phyloP scores from a whole-genome alignment of 2,113 vertebrate species.

The Apodemus speciosus region DNA sequence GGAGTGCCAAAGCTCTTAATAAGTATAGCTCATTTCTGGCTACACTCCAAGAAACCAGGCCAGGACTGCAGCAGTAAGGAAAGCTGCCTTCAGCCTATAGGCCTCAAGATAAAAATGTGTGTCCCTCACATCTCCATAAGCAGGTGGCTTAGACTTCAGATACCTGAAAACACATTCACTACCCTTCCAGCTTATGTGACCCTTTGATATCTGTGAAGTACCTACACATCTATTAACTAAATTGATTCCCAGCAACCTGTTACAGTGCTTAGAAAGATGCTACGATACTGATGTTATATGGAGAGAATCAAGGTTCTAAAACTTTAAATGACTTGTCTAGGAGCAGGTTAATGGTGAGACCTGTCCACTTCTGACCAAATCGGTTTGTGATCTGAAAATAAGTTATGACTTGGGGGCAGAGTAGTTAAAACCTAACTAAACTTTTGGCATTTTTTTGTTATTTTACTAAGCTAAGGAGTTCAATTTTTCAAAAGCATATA shows the following conservation, averaged over 20 bases:
- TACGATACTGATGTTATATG: not conserved
- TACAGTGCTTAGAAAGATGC: not conserved
- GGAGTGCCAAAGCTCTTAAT: slow-evolving; percentile 55
- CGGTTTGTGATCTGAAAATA: not conserved
- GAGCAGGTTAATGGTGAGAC: slow-evolving; percentile 1
- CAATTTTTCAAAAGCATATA: not conserved
- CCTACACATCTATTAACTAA: not conserved
- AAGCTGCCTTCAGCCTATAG: slow-evolving; percentile 7
- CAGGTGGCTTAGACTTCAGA: not conserved
- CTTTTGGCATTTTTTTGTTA: not conserved
- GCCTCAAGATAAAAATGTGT: not conserved
- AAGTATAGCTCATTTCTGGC: slow-evolving; percentile 43
- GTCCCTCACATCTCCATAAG: not conserved
- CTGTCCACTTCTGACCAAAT: slow-evolving; percentile 38
- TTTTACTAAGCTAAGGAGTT: not conserved
- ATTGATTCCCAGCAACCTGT: not conserved
- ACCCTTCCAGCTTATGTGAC: not conserved
- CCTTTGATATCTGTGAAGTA: not conserved
- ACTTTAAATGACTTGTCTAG: not conserved
- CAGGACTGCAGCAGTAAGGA: not conserved
- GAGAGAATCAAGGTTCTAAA: not conserved
- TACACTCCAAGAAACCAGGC: slow-evolving; percentile 45
- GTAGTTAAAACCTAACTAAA: slow-evolving; percentile 33
- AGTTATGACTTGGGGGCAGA: not conserved
- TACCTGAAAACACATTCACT: not conserved